Conservation (phyloP, 1,140 invertebrate genomes). For the Magallana ariakensis region DNA sequence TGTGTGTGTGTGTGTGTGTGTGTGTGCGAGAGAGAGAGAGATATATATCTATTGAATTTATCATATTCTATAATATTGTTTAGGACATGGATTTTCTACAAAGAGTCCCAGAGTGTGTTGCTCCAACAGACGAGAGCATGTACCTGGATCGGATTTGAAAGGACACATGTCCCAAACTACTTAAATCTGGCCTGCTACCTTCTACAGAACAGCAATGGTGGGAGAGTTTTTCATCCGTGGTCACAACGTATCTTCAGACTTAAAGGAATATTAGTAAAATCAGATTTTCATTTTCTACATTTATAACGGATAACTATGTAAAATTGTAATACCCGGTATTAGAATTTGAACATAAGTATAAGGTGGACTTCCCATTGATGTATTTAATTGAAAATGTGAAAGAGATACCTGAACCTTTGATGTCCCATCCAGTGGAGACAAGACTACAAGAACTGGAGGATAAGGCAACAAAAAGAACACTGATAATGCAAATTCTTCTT, state of each 20-base stretch:
- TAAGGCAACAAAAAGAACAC: background rate
- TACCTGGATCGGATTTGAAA: background rate
- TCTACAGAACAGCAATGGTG: background rate
- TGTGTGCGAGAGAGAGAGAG: too few relatives aligned
- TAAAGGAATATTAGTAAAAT: background rate
- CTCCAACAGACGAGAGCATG: background rate
- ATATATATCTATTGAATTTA: too few relatives aligned
- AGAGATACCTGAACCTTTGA: background rate
- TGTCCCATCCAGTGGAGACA: background rate
- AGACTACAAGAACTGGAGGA: background rate
- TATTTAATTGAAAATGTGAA: too few relatives aligned
- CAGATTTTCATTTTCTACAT: background rate
- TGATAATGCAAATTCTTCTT: too few relatives aligned
- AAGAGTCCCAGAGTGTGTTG: background rate
- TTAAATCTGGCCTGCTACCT: background rate
- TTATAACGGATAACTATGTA: background rate
- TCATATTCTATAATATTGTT: too few relatives aligned
- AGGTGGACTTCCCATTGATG: background rate
- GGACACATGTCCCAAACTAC: background rate
- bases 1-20: too few relatives aligned
- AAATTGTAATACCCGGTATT: background rate
- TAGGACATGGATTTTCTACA: constrained; percentile 2
- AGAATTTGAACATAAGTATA: background rate
- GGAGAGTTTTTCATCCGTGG: background rate
- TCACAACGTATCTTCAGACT: background rate